Percentiles rank a stretch among this genome's conserved stretches.
These are phyloP conservation scores for Macrophya alboannulata DNA, from an alignment of 2,888 invertebrate genomes.

Conservation along the genomic window DNA sequence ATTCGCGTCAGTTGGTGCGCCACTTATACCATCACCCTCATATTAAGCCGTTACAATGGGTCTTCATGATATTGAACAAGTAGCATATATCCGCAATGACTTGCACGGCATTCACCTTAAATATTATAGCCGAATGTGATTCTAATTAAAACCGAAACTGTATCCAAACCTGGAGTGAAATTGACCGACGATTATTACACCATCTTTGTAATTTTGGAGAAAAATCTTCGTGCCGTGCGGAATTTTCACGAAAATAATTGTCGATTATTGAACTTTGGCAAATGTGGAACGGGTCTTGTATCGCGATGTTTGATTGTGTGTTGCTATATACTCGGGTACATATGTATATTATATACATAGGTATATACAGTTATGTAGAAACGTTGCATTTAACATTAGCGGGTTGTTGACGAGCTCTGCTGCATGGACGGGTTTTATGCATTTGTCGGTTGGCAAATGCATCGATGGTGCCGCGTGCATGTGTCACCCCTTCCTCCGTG, in stretches of 20 bases:
- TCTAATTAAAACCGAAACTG: neutral
- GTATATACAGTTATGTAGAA: slow-evolving; percentile 42
- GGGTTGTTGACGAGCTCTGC: slow-evolving; percentile 64
- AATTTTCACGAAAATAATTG: slow-evolving; percentile 2
- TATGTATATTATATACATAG: neutral
- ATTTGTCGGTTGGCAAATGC: slow-evolving; percentile 76
- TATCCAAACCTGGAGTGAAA: neutral
- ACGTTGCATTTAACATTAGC: slow-evolving; percentile 77
- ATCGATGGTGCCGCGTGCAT: slow-evolving; percentile 78
- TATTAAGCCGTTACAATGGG: slow-evolving; percentile 80
- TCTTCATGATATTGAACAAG: slow-evolving; percentile 79
- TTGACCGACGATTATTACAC: neutral
- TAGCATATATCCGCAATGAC: slow-evolving; percentile 66
- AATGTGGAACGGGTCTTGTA: slow-evolving; percentile 29
- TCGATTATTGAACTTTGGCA: neutral
- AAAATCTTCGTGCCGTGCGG: neutral
- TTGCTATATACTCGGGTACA: neutral
- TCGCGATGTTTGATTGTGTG: slow-evolving; percentile 26
- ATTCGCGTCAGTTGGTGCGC: slow-evolving; percentile 82
- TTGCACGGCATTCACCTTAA: neutral
- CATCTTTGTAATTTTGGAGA: neutral
- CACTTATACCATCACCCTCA: slow-evolving; percentile 81
- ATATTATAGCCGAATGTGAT: neutral
- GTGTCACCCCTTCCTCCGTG: slow-evolving; percentile 74
- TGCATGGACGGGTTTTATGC: slow-evolving; percentile 69